phyloP scores from a whole-genome alignment of 1,140 invertebrate species.

The Dryas iulia region DNA sequence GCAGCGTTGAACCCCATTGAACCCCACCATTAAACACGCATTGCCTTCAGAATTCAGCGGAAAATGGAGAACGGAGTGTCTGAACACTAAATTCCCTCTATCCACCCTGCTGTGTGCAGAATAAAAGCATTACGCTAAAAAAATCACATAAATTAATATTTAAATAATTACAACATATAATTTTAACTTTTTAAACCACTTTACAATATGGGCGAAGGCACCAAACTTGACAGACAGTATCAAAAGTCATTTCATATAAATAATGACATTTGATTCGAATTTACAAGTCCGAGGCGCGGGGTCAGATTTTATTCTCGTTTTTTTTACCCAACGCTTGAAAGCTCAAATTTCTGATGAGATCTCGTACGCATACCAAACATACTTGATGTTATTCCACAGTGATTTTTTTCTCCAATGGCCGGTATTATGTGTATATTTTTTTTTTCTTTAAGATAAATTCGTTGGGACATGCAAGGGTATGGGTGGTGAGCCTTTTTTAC shows the following conservation, averaged over 20 bases:
- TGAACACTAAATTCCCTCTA: no score
- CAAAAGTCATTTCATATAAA: constrained; percentile 20
- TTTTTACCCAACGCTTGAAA: constrained; percentile 58
- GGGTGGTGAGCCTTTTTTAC: constrained; percentile 28
- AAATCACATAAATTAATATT: not conserved
- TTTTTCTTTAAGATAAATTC: constrained; percentile 39
- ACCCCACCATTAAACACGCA: no score
- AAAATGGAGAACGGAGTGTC: no score
- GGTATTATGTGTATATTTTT: constrained; percentile 49
- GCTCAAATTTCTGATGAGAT: constrained; percentile 76
- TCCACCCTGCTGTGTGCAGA: no score
- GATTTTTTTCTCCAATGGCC: constrained; percentile 54
- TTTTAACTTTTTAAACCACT: not conserved
- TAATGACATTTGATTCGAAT: constrained; percentile 72
- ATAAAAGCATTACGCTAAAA: no score
- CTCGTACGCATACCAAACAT: constrained; percentile 74
- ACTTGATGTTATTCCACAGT: constrained; percentile 66
- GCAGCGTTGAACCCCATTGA: no score
- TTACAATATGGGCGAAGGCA: not conserved
- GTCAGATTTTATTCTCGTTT: constrained; percentile 50
- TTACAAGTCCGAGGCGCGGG: constrained; percentile 61
- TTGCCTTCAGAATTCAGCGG: no score
- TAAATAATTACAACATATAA: not conserved
- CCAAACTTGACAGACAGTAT: not conserved
- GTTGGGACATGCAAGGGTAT: constrained; percentile 37